These are phyloP conservation scores for Carassius carassius DNA, from an alignment of 2,113 vertebrate species.

Conservation along the genomic window DNA sequence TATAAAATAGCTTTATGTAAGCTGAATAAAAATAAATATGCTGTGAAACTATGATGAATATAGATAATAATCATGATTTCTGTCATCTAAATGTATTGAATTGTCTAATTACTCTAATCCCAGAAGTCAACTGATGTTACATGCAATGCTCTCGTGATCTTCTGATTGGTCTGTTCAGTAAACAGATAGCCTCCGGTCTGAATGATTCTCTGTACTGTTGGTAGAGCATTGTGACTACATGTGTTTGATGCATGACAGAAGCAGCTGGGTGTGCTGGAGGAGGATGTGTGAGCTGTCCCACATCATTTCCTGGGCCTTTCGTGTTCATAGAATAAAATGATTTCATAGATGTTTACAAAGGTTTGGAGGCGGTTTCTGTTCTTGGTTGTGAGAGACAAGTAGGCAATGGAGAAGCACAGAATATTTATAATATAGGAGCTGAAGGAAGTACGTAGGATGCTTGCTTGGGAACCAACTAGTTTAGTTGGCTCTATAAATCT, in stretches of 20 bases:
- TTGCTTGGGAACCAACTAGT: neutral
- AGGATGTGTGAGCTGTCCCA: neutral
- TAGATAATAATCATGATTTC: neutral
- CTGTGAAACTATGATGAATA: neutral
- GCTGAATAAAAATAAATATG: neutral
- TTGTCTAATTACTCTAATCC: neutral
- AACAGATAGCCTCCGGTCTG: neutral
- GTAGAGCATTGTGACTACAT: neutral
- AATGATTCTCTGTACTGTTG: neutral
- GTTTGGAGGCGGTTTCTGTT: neutral
- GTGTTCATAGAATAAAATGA: neutral
- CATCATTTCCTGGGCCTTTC: neutral
- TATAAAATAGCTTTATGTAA: neutral
- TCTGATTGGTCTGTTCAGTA: neutral
- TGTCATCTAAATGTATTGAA: neutral
- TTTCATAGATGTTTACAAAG: neutral
- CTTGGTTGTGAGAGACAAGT: neutral
- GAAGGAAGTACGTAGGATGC: neutral
- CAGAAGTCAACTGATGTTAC: neutral
- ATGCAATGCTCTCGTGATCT: neutral
- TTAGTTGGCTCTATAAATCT: neutral
- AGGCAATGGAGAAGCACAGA: neutral
- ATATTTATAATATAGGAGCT: neutral
- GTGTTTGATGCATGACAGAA: neutral
- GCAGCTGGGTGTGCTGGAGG: neutral